Conservation (phyloP, 2,113 vertebrate genomes). For the Okapia johnstoni region DNA sequence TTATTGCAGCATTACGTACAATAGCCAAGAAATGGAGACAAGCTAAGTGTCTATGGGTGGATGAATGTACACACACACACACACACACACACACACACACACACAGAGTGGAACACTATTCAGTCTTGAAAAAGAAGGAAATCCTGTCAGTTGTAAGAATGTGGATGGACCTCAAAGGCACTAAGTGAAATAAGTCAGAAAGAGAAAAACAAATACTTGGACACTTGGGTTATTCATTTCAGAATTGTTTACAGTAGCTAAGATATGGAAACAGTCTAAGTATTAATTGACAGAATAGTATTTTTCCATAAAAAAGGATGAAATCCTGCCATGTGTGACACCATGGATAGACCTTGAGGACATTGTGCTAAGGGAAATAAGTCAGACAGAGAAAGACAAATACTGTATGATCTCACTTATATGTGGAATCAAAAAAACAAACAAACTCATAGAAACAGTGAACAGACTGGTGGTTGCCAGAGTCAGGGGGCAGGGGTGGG, state of each 20-base stretch:
- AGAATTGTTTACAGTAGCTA: not conserved
- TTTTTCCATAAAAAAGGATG: not conserved
- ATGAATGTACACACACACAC: not conserved
- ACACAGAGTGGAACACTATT: not conserved
- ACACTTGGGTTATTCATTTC: not conserved
- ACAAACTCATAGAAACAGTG: not conserved
- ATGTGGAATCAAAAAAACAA: not conserved
- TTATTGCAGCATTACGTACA: not conserved
- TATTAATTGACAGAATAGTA: not conserved
- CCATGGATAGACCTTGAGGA: not conserved
- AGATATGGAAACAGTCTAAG: not conserved
- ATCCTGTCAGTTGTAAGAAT: not conserved
- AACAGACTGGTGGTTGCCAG: not conserved
- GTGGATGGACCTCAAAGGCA: not conserved
- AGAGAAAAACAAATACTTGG: not conserved
- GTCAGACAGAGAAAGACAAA: not conserved
- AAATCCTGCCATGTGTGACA: not conserved
- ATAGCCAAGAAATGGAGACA: not conserved
- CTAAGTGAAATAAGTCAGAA: not conserved
- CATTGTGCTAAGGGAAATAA: not conserved
- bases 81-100: not conserved
- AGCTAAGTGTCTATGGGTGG: not conserved
- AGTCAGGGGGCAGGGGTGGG: rapidly evolving
- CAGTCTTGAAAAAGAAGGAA: not conserved
- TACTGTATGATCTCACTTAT: not conserved